Evolutionary conservation across 2,797 vertebrate genomes (phyloP), one percentile per base, ranked within the genome.

Genomic region (Rhabdophis nuchalis): DNA sequence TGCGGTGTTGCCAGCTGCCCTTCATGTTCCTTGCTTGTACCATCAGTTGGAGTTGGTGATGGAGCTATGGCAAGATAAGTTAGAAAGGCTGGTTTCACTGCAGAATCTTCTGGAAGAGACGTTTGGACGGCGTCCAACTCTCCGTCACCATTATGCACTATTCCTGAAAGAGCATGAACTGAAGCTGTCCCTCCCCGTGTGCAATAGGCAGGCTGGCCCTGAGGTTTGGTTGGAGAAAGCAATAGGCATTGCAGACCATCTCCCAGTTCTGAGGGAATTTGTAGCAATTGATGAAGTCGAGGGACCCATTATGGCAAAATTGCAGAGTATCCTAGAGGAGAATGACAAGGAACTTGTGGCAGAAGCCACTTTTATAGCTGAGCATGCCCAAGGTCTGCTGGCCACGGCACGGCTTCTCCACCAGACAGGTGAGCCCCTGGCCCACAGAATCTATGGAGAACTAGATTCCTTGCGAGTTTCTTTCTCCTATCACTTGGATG

Each of bases 1-100:
- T 4, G n/a, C 85, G 1, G 89, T 92, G 89, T 61, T 92, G 11
- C 64, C 86, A 6, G 56, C 85, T 54, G 92, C 89, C 16, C 92
- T 90, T 50, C 92, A 90, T 2, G n/a, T 90, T 4, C 89, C 89
- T 27, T 92, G 92, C 25, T 68, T 92, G 27, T 53, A 54, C 32
- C 85, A 54, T 61, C 85, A 92, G n/a, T 50, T 92, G 54, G 89
- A 92, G 89, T 18, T 92, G 2, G 46, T 92, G 89, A 90, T 92
- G 54, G 92, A 92, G 64, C 46, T 92, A 1, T 92, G 92, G 92
- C 92, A 64, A 60, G 89, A 90, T 4, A 87, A 56, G 56, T 58
- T 92, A 56, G 92, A 90, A 90, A 82, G 32, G 32, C 23, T 92
- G 9, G 2, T 5, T 6, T 52, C n/a, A 4, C 14, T 87, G 89